These are phyloP conservation scores for Argopecten irradians DNA, from an alignment of 1,140 invertebrate genomes.

Conservation along the genomic window DNA sequence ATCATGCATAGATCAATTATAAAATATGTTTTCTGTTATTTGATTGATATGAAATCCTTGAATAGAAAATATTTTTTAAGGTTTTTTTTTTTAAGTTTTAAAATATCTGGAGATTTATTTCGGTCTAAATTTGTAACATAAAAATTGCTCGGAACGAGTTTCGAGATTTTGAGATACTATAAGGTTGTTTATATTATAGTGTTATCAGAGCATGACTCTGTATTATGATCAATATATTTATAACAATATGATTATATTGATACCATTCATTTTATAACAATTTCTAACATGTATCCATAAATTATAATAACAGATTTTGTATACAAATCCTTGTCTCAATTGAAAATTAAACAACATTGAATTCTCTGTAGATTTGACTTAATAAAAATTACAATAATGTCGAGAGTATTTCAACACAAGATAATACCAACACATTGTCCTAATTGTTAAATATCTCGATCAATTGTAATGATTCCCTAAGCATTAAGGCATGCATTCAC, in stretches of 20 bases:
- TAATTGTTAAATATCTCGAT: constrained; percentile 3
- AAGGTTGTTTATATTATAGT: too few relatives aligned
- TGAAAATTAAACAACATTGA: too few relatives aligned
- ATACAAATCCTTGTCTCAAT: neutral
- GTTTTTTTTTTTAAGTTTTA: constrained; percentile 34
- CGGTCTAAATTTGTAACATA: too few relatives aligned
- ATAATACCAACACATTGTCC: neutral
- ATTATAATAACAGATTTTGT: neutral
- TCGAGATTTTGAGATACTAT: too few relatives aligned
- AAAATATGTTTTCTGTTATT: neutral
- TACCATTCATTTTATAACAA: neutral
- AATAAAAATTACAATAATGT: neutral
- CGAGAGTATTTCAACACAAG: neutral
- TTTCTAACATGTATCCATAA: neutral
- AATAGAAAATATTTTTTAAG: too few relatives aligned
- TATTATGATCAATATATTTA: too few relatives aligned
- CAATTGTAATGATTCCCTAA: neutral
- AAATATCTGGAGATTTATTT: neutral
- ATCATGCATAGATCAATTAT: too few relatives aligned
- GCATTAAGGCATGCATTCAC: neutral
- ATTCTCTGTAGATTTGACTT: neutral
- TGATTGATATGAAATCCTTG: too few relatives aligned
- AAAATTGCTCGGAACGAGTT: too few relatives aligned
- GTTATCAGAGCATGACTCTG: neutral
- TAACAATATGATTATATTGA: too few relatives aligned